These are phyloP conservation scores for Eutolmus rufibarbis DNA, from an alignment of 2,888 invertebrate genomes.

Conservation along the genomic window DNA sequence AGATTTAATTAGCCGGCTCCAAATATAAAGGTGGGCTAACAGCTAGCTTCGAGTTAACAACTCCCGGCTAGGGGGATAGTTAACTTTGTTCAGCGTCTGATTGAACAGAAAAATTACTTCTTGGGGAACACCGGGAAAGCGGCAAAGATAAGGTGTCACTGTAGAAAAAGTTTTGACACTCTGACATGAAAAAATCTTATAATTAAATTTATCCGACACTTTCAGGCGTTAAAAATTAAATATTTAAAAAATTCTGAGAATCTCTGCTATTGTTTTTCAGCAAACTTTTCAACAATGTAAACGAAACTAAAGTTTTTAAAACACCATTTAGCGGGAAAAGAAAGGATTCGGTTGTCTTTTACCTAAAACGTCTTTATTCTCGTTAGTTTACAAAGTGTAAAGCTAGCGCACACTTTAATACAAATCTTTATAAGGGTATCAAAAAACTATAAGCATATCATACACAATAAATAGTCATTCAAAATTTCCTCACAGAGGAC, in stretches of 20 bases:
- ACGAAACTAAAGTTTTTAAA: too few species aligned
- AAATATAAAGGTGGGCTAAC: background rate
- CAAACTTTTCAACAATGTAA: background rate
- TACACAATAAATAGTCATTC: too few species aligned
- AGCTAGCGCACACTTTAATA: too few species aligned
- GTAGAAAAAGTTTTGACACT: background rate
- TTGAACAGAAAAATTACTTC: background rate
- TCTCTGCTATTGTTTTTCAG: background rate
- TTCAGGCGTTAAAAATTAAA: background rate
- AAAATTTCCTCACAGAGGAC: too few species aligned
- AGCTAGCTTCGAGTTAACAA: background rate
- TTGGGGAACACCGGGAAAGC: background rate
- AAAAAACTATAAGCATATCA: too few species aligned
- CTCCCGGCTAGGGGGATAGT: background rate
- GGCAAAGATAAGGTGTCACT: background rate
- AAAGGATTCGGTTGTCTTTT: too few species aligned
- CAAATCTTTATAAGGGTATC: too few species aligned
- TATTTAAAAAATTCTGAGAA: background rate
- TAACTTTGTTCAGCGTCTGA: background rate
- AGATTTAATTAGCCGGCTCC: conserved; percentile 3
- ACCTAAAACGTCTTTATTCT: too few species aligned
- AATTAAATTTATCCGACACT: background rate
- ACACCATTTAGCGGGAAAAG: too few species aligned
- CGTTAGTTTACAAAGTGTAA: too few species aligned
- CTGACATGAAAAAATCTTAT: background rate